Base-by-base conservation (phyloP, 1,140 invertebrate species). In the Protaetia brevitarsis region DNA sequence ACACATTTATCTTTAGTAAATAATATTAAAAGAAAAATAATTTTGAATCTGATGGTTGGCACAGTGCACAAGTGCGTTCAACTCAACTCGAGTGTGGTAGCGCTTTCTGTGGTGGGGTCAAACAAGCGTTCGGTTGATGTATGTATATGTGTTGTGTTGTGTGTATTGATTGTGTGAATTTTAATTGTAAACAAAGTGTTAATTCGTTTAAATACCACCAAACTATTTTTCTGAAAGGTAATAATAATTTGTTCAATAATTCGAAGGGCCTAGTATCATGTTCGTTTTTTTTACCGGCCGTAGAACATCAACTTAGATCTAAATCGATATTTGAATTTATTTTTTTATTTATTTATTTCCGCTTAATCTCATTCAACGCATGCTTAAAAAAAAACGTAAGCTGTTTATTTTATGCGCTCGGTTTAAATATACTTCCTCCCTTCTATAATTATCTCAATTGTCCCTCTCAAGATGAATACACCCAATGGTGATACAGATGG, bases 401-500 rank as follows among this genome's bases (percentile, higher is more conserved):
- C 13, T 3, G 26, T 29, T 29, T 28, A 11, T 8, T 63, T 63
- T 63, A 23, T 36, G 29, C 10, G 23, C n/a, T n/a, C n/a, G n/a
- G n/a, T 51, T 23, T 51, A 51, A 51, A 51, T 51, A 19, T 51
- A 45, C 11, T 23, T n/a, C 31, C 8, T 5, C 10, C 26, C 26
- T 8, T 51, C 21, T 16, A 34, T 7, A 21, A 23, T 23, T 51
- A 51, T 51, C 26, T 59, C n/a, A 59, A 30, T 29, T 30, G 28
- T 59, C 10, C 7, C 23, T 5, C 6, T 51, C 13, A 56, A 66
- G 27, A 66, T 66, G 65, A 66, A 41, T 63, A 16, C 34, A 56
- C 21, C 37, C 27, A 64, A 45, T n/a, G 37, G 26, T 29, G 41
- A 62, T 26, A 26, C 56, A 29, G 66, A 68, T 36, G 77, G 81